These are phyloP conservation scores for Xanthorhoe designata DNA, from an alignment of 2,888 invertebrate species.

Conservation along the genomic window DNA sequence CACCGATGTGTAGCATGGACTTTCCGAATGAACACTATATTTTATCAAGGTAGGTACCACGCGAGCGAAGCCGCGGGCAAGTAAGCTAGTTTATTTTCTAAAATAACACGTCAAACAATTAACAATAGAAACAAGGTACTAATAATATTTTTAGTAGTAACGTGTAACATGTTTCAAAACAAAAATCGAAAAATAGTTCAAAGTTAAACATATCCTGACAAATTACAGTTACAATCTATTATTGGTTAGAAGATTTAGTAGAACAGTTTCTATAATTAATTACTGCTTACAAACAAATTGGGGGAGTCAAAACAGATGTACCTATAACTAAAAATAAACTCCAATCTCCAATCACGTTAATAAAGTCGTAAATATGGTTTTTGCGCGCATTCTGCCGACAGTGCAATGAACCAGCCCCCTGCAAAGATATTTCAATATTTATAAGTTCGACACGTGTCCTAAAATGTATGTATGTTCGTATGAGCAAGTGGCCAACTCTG, in stretches of 20 bases:
- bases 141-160: background rate
- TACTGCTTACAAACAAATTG: background rate
- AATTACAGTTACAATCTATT: background rate
- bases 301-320: conserved; percentile 8
- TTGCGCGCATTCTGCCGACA: conserved; percentile 8
- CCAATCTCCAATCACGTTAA: conserved; percentile 1
- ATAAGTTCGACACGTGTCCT: background rate
- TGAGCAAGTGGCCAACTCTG: no score
- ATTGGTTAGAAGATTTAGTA: background rate
- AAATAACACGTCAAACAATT: background rate
- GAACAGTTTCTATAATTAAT: conserved; percentile 2
- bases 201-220: background rate
- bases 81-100: no score
- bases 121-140: background rate
- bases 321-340: conserved; percentile 9
- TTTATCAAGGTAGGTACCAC: no score
- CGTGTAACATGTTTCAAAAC: background rate
- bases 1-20: no score
- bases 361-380: conserved; percentile 10
- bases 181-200: background rate
- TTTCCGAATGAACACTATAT: no score
- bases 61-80: no score
- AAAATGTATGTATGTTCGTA: no score
- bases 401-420: conserved; percentile 4
- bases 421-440: background rate